A percentile compares a stretch with the other conserved stretches of the same genome.
phyloP scores from a whole-genome alignment of 2,888 invertebrate species.

The Oithona nana region DNA sequence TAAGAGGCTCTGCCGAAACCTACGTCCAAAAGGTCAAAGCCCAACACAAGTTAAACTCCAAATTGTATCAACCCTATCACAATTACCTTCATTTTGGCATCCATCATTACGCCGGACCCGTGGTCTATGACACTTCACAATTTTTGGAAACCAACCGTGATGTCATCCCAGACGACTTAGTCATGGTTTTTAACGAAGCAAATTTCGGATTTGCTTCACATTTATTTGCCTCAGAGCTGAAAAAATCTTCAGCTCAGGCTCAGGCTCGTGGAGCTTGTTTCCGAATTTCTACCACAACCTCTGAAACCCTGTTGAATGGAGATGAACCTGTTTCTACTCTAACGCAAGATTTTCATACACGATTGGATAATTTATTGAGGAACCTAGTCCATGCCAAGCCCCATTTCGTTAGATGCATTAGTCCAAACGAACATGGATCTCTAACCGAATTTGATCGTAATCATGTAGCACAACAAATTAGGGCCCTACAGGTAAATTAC shows the following conservation, averaged over 20 bases:
- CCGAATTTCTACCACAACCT: slow-evolving; percentile 67
- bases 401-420: slow-evolving; percentile 80
- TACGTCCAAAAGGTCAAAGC: slow-evolving; percentile 58
- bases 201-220: slow-evolving; percentile 87
- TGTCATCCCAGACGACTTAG: slow-evolving; percentile 72
- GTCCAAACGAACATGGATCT: slow-evolving; percentile 62
- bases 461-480: slow-evolving; percentile 65
- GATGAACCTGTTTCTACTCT: slow-evolving; percentile 70
- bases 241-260: slow-evolving; percentile 33
- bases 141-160: slow-evolving; percentile 69
- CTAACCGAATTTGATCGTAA: slow-evolving; percentile 65
- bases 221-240: slow-evolving; percentile 78
- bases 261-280: slow-evolving; percentile 60
- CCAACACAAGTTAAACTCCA: slow-evolving; percentile 58
- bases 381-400: slow-evolving; percentile 81
- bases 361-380: slow-evolving; percentile 72
- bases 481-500: slow-evolving; percentile 72
- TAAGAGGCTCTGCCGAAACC: slow-evolving; percentile 55
- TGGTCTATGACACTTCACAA: slow-evolving; percentile 69
- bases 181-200: slow-evolving; percentile 76
- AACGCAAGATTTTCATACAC: slow-evolving; percentile 85
- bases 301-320: slow-evolving; percentile 39
- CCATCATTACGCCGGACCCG: slow-evolving; percentile 69
- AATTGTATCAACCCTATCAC: slow-evolving; percentile 20
- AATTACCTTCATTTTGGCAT: slow-evolving; percentile 44